Conservation (phyloP, 2,797 vertebrate genomes). For the Loriculus beryllinus region DNA sequence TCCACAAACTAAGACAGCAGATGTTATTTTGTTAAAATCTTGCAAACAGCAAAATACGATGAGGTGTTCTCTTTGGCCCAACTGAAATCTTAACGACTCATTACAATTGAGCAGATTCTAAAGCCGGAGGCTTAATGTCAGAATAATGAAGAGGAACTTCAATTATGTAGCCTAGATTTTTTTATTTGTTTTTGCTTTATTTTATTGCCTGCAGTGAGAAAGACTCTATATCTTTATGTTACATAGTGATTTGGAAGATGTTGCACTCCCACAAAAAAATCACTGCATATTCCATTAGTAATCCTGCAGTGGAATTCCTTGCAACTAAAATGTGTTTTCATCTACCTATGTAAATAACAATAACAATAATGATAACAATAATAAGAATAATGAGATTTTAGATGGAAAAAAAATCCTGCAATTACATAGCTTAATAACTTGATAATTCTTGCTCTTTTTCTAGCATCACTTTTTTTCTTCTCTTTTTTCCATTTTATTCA, state of each 20-base stretch:
- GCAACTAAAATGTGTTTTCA: not conserved
- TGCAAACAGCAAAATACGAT: conserved; percentile 64
- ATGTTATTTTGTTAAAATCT: conserved; percentile 78
- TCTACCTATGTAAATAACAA: not conserved
- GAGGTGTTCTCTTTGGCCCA: conserved; percentile 49
- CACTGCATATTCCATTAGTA: not conserved
- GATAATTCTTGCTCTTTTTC: not conserved
- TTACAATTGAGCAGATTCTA: conserved; percentile 58
- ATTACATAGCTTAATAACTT: not conserved
- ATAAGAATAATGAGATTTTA: not conserved
- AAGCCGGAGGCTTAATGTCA: conserved; percentile 56
- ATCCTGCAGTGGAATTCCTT: not conserved
- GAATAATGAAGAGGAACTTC: conserved; percentile 59
- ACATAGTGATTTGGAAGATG: not conserved
- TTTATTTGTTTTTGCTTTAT: conserved; percentile 19
- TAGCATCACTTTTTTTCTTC: not conserved
- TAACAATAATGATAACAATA: too few species aligned
- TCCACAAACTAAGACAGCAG: conserved; percentile 70
- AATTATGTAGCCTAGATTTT: conserved; percentile 32
- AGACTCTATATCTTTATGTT: not conserved
- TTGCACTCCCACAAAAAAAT: not conserved
- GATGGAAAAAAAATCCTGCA: not conserved
- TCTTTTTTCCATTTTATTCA: not conserved
- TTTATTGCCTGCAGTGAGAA: conserved; percentile 7
- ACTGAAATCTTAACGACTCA: conserved; percentile 66